Conservation (phyloP, 1,140 invertebrate genomes). For the Venustaconcha ellipsiformis region DNA sequence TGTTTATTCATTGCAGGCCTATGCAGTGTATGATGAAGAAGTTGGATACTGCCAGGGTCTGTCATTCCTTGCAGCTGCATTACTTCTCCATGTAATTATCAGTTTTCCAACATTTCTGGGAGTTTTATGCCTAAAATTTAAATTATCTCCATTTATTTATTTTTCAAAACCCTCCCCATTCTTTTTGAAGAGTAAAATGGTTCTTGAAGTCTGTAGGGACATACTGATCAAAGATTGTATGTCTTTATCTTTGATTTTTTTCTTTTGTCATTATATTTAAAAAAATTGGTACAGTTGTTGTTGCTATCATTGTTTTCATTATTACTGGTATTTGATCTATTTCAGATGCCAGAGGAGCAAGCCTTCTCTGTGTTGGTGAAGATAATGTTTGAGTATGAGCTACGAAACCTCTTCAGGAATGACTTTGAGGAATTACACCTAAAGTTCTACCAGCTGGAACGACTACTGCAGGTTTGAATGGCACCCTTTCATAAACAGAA, state of each 20-base stretch:
- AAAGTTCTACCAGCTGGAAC: slow-evolving; percentile 95
- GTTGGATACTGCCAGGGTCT: slow-evolving; percentile 99
- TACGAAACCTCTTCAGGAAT: slow-evolving; percentile 95
- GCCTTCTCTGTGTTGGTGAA: slow-evolving; percentile 97
- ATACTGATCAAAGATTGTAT: too few relatives aligned
- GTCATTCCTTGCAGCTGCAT: slow-evolving; percentile 95
- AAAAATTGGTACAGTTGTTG: too few relatives aligned
- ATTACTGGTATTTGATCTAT: not conserved
- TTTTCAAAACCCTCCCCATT: too few relatives aligned
- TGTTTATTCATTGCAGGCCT: slow-evolving; percentile 75
- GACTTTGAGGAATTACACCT: slow-evolving; percentile 97
- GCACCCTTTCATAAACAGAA: too few relatives aligned
- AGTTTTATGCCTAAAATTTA: too few relatives aligned
- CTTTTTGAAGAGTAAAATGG: too few relatives aligned
- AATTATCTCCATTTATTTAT: too few relatives aligned
- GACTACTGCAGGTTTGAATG: slow-evolving; percentile 85
- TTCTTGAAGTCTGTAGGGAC: too few relatives aligned
- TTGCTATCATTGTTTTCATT: not conserved
- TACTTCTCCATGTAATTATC: slow-evolving; percentile 90
- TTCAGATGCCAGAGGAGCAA: slow-evolving; percentile 99
- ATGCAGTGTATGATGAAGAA: slow-evolving; percentile 96
- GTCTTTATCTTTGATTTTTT: too few relatives aligned
- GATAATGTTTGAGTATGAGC: slow-evolving; percentile 96
- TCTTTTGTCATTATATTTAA: too few relatives aligned
- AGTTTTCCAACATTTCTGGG: too few relatives aligned